These are phyloP conservation scores for Nephila pilipes DNA, from an alignment of 1,140 invertebrate species.

Conservation along the genomic window DNA sequence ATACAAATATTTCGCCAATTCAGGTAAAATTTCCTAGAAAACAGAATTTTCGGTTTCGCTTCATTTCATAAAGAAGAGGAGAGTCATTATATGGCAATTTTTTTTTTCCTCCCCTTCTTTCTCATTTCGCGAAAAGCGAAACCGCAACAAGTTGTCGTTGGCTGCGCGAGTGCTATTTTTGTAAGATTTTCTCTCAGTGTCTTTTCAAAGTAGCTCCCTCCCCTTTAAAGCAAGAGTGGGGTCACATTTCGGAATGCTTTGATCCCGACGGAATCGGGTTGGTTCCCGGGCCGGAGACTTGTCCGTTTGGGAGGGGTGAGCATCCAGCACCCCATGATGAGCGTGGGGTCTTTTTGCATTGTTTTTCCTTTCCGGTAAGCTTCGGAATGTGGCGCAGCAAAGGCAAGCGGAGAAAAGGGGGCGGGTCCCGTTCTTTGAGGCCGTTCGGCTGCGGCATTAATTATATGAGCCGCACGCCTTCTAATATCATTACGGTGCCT, in stretches of 20 bases:
- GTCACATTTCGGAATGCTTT: background rate
- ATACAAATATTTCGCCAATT: background rate
- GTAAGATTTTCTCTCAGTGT: too few relatives aligned
- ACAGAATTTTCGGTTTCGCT: constrained; percentile 4
- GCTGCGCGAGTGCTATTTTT: too few relatives aligned
- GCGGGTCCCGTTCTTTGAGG: constrained; percentile 58
- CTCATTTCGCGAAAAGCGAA: background rate
- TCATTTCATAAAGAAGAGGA: background rate
- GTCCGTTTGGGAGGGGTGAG: background rate
- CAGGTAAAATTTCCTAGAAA: background rate
- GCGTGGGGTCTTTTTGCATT: constrained; percentile 6
- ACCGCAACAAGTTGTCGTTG: background rate
- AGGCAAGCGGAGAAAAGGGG: background rate
- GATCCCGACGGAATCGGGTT: background rate
- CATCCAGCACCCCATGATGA: background rate
- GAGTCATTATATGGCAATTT: background rate
- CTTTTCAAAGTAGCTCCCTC: background rate
- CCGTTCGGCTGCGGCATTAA: constrained; percentile 60
- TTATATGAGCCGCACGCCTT: constrained; percentile 73
- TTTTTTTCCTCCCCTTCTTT: background rate
- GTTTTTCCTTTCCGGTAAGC: background rate
- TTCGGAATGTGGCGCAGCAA: constrained; percentile 21
- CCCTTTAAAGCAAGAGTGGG: background rate
- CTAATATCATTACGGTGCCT: constrained; percentile 75
- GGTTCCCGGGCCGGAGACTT: background rate